A percentile compares a stretch with the other conserved stretches of the same genome.
phyloP scores from a whole-genome alignment of 2,113 vertebrate genomes.

The Plecturocebus donacophilus region DNA sequence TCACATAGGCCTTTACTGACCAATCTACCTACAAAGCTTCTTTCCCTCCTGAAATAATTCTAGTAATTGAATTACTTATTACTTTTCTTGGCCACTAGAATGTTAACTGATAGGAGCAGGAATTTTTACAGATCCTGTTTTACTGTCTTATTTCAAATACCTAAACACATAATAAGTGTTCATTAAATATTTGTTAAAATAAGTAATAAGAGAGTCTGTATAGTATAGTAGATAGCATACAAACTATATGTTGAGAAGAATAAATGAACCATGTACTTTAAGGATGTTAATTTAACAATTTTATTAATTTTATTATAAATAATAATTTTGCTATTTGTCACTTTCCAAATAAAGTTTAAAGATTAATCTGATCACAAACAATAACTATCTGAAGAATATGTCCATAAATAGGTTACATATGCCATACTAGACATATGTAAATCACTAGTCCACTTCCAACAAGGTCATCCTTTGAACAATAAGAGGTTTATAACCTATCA shows the following conservation, averaged over 20 bases:
- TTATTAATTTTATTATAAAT: neutral
- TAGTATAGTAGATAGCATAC: neutral
- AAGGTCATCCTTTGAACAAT: neutral
- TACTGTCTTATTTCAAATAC: neutral
- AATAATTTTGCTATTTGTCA: neutral
- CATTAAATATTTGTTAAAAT: neutral
- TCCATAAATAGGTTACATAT: neutral
- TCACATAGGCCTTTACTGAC: neutral
- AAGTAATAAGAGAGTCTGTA: neutral
- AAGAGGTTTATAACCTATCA: neutral
- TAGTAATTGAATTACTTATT: neutral
- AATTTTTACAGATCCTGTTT: neutral
- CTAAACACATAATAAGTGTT: neutral
- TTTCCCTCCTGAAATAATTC: neutral
- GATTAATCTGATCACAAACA: neutral
- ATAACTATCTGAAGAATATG: neutral
- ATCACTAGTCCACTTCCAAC: neutral
- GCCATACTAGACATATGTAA: neutral
- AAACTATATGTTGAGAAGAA: neutral
- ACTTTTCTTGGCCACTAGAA: slow-evolving; percentile 1
- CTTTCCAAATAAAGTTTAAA: neutral
- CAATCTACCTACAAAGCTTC: neutral
- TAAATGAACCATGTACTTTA: neutral
- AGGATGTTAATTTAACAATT: neutral
- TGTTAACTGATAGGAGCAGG: neutral